Evolutionary conservation across 2,888 invertebrate species (phyloP).

Genomic region (Branchinecta sandiegonensis): DNA sequence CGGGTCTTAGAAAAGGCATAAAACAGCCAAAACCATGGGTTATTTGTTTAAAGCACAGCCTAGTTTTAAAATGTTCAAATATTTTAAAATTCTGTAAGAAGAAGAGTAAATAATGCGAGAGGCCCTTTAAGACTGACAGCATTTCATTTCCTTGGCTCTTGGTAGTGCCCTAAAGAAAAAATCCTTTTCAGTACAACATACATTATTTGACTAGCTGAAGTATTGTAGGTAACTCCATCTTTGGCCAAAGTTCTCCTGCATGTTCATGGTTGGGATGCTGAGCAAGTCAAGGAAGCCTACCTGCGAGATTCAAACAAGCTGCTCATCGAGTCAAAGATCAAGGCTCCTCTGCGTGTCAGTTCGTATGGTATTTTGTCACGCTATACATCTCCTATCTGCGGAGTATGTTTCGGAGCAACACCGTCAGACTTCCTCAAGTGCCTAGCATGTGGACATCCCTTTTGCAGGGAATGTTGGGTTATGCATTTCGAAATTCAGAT

Average conservation of each 20-base stretch:
- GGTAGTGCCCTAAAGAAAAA: too few species aligned
- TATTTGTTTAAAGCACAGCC: too few species aligned
- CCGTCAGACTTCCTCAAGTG: slow-evolving; percentile 56
- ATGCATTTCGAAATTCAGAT: slow-evolving; percentile 94
- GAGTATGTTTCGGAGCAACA: slow-evolving; percentile 59
- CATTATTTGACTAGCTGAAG: too few species aligned
- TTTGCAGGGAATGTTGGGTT: slow-evolving; percentile 93
- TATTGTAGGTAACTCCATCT: slow-evolving; percentile 61
- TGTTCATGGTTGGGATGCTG: slow-evolving; percentile 74
- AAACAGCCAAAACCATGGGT: too few species aligned
- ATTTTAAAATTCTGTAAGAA: too few species aligned
- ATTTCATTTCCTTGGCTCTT: too few species aligned
- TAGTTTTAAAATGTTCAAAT: too few species aligned
- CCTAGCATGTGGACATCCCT: slow-evolving; percentile 77
- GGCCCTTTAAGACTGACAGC: too few species aligned
- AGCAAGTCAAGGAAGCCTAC: slow-evolving; percentile 65
- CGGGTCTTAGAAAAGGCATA: too few species aligned
- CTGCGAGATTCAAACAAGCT: slow-evolving; percentile 44
- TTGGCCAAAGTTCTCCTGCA: slow-evolving; percentile 84
- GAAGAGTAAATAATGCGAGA: too few species aligned
- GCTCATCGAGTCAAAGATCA: slow-evolving; percentile 35
- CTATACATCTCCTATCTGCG: slow-evolving; percentile 40
- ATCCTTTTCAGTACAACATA: too few species aligned
- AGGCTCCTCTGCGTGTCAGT: slow-evolving; percentile 29
- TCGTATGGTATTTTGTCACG: slow-evolving; percentile 25